Evolutionary conservation across 1,140 invertebrate species (phyloP), one percentile per base, ranked within the genome.

Genomic region (Brachionus rotundiformis): DNA sequence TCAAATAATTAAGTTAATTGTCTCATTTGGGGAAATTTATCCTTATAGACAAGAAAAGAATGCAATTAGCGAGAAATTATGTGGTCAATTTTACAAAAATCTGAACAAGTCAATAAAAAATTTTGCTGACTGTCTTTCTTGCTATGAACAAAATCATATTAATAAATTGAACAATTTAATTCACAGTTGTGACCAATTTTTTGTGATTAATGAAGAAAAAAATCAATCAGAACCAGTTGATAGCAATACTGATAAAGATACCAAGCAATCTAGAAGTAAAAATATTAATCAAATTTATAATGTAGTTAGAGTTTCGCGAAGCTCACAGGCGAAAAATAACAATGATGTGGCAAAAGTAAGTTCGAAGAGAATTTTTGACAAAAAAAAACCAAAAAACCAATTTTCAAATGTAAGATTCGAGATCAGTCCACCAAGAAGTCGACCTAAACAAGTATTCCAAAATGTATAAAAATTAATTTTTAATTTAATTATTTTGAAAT

Each of bases 41-140:
- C 68, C 68, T 25, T 73, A 73, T 44, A 41, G 68, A 44, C 36
- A 41, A 73, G 68, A 73, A 11, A 73, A 73, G n/a, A 73, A 41
- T 73, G 23, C 19, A 41, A 73, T 44, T 25, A 73, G 33, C 25
- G 68, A 73, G 27, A 73, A 73, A 29, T 27, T 73, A 11, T 73
- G 36, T 25, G 19, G n/a, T 27, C 68, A 73, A 41, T 73, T 73
- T 73, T 73, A 44, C 23, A 73, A 73, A 44, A 7, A 73, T 27
- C 29, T 73, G 36, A 73, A 44, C 36, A 27, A 25, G 7, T 73
- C 36, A 3, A 44, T 73, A 8, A 73, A 25, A 44, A 73, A 27
- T 73, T 73, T 44, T 41, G 16, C 16, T 16, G 19, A 73, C 4
- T 73, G 19, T 73, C 16, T 73, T 3, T 23, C 16, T 29, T 23